Evolutionary conservation across 2,888 invertebrate species (phyloP).

Genomic region (Periphyllus acericola): DNA sequence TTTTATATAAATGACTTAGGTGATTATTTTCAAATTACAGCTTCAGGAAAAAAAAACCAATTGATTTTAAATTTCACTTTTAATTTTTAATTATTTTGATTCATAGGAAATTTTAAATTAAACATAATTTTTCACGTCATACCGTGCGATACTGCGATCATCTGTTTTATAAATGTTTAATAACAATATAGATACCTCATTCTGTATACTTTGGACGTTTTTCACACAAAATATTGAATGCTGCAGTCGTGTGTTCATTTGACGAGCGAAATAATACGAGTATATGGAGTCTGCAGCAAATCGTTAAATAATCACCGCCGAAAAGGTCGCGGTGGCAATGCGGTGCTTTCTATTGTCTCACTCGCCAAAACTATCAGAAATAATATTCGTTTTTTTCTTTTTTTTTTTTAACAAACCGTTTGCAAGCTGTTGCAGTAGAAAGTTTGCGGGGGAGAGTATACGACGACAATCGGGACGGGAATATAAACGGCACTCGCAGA

Average conservation of each 20-base stretch:
- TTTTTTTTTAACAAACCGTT: constrained; percentile 31
- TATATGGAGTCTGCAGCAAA: neutral
- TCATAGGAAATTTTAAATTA: neutral
- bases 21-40: neutral
- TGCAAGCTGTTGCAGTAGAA: constrained; percentile 45
- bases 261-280: too few relatives aligned
- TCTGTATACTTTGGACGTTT: neutral
- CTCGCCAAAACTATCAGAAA: neutral
- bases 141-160: neutral
- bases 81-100: neutral
- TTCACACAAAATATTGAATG: neutral
- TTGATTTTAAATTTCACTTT: neutral
- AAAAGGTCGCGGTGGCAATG: neutral
- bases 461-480: neutral
- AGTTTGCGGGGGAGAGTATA: neutral
- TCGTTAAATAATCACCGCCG: neutral
- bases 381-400: constrained; percentile 23
- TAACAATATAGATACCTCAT: neutral
- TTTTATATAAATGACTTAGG: neutral
- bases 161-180: neutral
- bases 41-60: neutral
- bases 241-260: neutral
- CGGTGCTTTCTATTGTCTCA: neutral
- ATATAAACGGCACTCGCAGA: constrained; percentile 6
- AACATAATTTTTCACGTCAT: neutral